Conservation (phyloP, 2,113 vertebrate genomes). For the Entomyzon cyanotis region DNA sequence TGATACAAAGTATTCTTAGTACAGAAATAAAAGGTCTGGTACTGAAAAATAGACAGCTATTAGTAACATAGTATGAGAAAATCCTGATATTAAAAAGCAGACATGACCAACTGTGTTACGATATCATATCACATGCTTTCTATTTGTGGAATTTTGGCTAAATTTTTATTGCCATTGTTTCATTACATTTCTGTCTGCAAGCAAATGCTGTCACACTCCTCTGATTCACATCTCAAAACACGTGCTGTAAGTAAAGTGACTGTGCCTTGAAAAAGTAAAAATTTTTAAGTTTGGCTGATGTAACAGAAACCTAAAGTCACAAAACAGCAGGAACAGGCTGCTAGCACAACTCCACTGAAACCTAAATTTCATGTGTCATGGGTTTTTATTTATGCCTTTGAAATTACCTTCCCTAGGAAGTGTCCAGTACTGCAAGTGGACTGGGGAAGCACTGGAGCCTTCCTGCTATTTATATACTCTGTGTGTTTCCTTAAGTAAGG, state of each 20-base stretch:
- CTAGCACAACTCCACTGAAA: not conserved
- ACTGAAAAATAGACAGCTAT: not conserved
- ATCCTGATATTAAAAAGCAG: not conserved
- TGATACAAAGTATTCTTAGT: not conserved
- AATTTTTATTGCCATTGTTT: not conserved
- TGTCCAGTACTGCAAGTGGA: not conserved
- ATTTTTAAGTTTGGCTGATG: not conserved
- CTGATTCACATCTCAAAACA: not conserved
- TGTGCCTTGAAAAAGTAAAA: conserved; percentile 41
- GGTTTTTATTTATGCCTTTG: not conserved
- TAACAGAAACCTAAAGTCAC: not conserved
- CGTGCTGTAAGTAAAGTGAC: conserved; percentile 10
- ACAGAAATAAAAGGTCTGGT: not conserved
- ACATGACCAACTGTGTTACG: not conserved
- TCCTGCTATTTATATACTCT: not conserved
- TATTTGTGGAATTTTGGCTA: not conserved
- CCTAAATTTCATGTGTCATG: not conserved
- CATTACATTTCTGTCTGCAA: not conserved
- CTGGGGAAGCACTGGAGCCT: not conserved
- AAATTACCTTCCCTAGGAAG: not conserved
- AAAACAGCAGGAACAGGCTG: not conserved
- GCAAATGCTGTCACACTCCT: not conserved
- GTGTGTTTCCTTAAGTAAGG: not conserved
- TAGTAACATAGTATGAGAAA: not conserved
- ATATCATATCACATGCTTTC: not conserved